Evolutionary conservation across 2,888 invertebrate genomes (phyloP).

Genomic region (Hypomecis punctinalis): DNA sequence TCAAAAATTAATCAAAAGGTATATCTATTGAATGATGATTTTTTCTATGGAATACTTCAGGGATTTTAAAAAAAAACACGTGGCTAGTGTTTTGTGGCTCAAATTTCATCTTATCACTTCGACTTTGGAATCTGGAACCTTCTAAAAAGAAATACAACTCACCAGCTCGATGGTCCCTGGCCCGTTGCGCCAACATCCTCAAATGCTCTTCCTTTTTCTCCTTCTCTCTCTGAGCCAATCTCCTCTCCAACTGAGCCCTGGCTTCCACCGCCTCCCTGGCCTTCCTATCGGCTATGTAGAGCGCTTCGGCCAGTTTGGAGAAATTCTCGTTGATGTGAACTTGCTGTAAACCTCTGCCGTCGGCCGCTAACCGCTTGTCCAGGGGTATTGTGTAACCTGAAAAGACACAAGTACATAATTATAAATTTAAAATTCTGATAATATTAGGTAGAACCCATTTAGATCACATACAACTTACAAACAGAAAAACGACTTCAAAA

Average conservation of each 20-base stretch:
- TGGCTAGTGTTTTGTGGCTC: too few species aligned
- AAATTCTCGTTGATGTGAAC: constrained; percentile 99
- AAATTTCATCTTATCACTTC: too few species aligned
- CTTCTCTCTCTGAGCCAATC: constrained; percentile 98
- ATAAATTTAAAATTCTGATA: neutral
- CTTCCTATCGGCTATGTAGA: constrained; percentile 98
- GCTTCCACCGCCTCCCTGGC: constrained; percentile 99
- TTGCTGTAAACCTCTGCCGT: constrained; percentile 98
- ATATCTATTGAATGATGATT: too few species aligned
- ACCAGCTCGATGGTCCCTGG: constrained; percentile 97
- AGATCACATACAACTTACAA: too few species aligned
- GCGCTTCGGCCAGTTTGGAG: constrained; percentile 98
- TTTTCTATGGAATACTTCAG: too few species aligned
- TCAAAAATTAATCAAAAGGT: neutral
- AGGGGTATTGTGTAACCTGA: constrained; percentile 97
- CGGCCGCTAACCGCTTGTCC: constrained; percentile 98
- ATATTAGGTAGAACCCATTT: neutral
- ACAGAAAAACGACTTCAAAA: too few species aligned
- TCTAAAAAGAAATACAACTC: constrained; percentile 58
- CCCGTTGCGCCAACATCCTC: constrained; percentile 96
- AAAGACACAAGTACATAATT: constrained; percentile 15
- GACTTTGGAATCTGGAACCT: too few species aligned
- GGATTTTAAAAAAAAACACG: too few species aligned
- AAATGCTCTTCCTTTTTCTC: constrained; percentile 98
- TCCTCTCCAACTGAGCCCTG: constrained; percentile 97